Conservation (phyloP, 2,888 invertebrate species). For the Drosophila greeni region DNA sequence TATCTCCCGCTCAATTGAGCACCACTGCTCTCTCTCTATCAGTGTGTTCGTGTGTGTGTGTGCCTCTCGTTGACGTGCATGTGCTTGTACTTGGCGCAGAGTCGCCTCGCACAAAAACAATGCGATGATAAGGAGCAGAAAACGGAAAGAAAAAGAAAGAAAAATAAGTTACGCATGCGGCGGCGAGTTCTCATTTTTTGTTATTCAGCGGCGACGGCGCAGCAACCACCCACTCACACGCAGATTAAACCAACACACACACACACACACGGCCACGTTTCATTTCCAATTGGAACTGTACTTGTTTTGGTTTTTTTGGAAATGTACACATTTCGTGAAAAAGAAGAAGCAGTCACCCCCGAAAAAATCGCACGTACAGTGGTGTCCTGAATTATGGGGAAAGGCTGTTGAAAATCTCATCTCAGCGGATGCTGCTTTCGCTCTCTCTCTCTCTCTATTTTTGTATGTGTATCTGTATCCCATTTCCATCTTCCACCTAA, state of each 20-base stretch:
- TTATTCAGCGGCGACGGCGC: conserved; percentile 51
- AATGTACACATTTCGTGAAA: conserved; percentile 6
- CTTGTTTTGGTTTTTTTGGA: conserved; percentile 24
- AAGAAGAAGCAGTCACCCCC: conserved; percentile 9
- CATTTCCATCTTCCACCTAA: conserved; percentile 29
- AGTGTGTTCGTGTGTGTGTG: conserved; percentile 1
- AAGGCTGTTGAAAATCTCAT: conserved; percentile 16
- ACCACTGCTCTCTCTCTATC: neutral
- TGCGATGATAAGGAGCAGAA: conserved; percentile 43
- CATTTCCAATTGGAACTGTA: conserved; percentile 60
- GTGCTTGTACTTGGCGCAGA: conserved; percentile 42
- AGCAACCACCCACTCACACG: conserved; percentile 20
- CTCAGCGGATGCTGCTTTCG: conserved; percentile 16
- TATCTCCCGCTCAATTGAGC: conserved; percentile 14
- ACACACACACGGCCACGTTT: conserved; percentile 8
- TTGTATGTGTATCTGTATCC: conserved; percentile 49
- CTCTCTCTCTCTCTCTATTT: conserved; percentile 10
- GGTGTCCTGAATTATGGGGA: conserved; percentile 20
- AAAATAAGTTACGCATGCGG: conserved; percentile 65
- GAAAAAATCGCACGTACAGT: conserved; percentile 13
- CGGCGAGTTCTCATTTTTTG: conserved; percentile 27
- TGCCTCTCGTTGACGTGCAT: neutral
- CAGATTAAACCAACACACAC: neutral
- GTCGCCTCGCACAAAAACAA: conserved; percentile 46
- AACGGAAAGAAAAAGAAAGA: conserved; percentile 27